A percentile compares a stretch with the other conserved stretches of the same genome.
Evolutionary conservation across 2,797 vertebrate species (phyloP).

Genomic region (Pipistrellus pygmaeus): DNA sequence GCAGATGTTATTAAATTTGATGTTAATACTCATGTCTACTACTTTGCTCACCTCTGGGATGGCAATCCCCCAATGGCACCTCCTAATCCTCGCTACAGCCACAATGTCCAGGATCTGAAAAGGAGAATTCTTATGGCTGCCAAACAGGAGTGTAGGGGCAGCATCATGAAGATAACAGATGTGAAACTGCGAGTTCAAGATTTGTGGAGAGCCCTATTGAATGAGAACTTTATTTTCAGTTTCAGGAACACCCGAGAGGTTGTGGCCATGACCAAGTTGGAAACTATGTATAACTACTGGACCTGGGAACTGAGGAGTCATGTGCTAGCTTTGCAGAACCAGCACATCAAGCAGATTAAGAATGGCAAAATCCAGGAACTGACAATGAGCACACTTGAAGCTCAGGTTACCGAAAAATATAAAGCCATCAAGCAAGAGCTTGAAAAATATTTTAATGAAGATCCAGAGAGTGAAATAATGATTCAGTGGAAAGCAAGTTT

Average conservation of each 20-base stretch:
- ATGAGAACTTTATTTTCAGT: conserved; percentile 89
- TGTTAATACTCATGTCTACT: conserved; percentile 84
- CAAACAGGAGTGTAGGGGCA: conserved; percentile 54
- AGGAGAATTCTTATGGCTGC: conserved; percentile 79
- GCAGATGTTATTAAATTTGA: conserved; percentile 88
- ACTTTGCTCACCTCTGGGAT: conserved; percentile 89
- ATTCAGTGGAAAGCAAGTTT: conserved; percentile 83
- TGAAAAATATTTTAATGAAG: conserved; percentile 83
- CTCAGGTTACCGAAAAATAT: conserved; percentile 64
- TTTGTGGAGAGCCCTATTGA: conserved; percentile 88
- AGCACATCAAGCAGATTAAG: conserved; percentile 80
- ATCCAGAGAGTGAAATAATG: conserved; percentile 81
- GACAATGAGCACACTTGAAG: neutral
- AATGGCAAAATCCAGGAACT: conserved; percentile 72
- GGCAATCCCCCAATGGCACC: conserved; percentile 89
- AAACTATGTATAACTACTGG: conserved; percentile 85
- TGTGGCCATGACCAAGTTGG: conserved; percentile 85
- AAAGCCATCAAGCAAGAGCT: conserved; percentile 65
- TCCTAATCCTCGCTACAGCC: conserved; percentile 87
- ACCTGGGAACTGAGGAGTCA: conserved; percentile 85
- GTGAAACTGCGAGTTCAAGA: conserved; percentile 84
- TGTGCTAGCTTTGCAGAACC: conserved; percentile 80
- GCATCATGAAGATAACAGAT: conserved; percentile 80
- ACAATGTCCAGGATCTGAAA: conserved; percentile 87
- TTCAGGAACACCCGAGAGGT: conserved; percentile 88